These are phyloP conservation scores for Mycalesis mineus DNA, from an alignment of 2,888 invertebrate genomes.

Conservation along the genomic window DNA sequence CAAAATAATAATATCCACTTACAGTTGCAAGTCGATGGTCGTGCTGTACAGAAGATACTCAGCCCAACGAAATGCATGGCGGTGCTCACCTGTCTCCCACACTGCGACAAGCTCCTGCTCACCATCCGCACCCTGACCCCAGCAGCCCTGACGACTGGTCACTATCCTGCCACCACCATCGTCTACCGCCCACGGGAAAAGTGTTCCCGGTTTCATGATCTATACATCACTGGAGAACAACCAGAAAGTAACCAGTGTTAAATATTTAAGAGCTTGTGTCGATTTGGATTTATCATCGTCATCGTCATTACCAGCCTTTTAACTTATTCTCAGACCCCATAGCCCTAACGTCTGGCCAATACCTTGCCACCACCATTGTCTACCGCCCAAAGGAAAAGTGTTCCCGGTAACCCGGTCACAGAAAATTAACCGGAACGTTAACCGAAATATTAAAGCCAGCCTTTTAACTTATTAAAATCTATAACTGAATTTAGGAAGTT, in stretches of 20 bases:
- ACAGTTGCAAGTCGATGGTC: constrained; percentile 52
- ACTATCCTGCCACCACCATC: constrained; percentile 31
- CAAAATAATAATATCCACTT: constrained; percentile 9
- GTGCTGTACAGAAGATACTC: constrained; percentile 45
- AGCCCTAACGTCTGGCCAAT: too few relatives aligned
- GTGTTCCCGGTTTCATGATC: neutral
- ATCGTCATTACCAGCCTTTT: too few relatives aligned
- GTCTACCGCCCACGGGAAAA: constrained; percentile 34
- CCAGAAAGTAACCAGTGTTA: neutral
- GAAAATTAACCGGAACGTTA: too few relatives aligned
- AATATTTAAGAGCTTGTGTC: neutral
- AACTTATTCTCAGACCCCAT: too few relatives aligned
- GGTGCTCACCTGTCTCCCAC: constrained; percentile 47
- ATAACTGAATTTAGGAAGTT: too few relatives aligned
- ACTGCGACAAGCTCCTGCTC: constrained; percentile 40
- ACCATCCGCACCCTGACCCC: constrained; percentile 44
- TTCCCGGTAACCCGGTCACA: too few relatives aligned
- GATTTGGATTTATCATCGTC: too few relatives aligned
- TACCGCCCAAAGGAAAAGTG: too few relatives aligned
- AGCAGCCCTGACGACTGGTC: constrained; percentile 30
- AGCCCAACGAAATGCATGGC: constrained; percentile 44
- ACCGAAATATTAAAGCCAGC: too few relatives aligned
- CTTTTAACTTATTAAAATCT: too few relatives aligned
- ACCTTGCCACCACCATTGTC: too few relatives aligned
- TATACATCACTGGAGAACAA: neutral